phyloP scores from a whole-genome alignment of 2,888 invertebrate species.

The Endotricha flammealis region DNA sequence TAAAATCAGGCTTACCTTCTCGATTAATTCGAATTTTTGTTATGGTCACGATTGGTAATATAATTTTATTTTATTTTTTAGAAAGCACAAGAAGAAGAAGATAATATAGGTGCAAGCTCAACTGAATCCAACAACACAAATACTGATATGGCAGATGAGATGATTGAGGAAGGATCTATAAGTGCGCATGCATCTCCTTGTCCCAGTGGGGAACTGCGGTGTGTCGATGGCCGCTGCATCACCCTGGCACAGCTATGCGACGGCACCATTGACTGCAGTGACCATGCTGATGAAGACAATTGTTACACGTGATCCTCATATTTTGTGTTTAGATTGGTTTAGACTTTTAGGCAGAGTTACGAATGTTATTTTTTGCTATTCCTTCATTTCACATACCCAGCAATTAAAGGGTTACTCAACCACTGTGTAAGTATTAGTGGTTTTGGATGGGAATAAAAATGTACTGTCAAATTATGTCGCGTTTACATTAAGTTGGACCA shows the following conservation, averaged over 20 bases:
- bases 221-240: conserved; percentile 81
- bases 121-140: conserved; percentile 34
- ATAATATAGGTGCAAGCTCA: conserved; percentile 24
- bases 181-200: conserved; percentile 68
- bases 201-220: conserved; percentile 76
- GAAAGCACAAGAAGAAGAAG: conserved; percentile 42
- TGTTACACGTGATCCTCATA: conserved; percentile 74
- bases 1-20: too few relatives aligned
- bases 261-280: conserved; percentile 78
- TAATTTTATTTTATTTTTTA: conserved; percentile 23
- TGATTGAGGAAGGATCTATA: conserved; percentile 18
- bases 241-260: conserved; percentile 81
- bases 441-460: too few relatives aligned
- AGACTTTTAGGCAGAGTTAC: too few relatives aligned
- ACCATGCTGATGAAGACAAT: conserved; percentile 81
- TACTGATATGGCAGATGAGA: conserved; percentile 20
- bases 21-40: too few relatives aligned
- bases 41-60: neutral
- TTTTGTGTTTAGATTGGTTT: neutral
- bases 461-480: too few relatives aligned
- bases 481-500: too few relatives aligned
- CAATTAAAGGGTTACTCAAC: too few relatives aligned
- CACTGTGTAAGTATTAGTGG: too few relatives aligned
- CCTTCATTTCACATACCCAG: too few relatives aligned
- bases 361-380: too few relatives aligned